Conservation (phyloP, 1,140 invertebrate genomes). For the Drosophila obscura region DNA sequence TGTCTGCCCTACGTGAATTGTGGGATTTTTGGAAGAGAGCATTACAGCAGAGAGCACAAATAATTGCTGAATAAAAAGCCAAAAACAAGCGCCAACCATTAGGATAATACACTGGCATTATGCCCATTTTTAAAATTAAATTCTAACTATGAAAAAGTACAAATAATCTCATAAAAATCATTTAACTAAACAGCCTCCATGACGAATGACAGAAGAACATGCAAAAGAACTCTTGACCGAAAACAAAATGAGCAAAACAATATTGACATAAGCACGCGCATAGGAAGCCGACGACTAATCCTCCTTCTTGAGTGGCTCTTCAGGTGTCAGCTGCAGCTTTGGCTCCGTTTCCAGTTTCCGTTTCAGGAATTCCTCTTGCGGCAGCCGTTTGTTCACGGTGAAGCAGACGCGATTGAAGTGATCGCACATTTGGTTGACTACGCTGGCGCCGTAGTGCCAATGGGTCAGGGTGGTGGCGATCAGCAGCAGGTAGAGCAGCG, state of each 20-base stretch:
- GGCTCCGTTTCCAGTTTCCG: neutral
- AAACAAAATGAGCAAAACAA: slow-evolving; percentile 1
- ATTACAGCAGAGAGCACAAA: slow-evolving; percentile 26
- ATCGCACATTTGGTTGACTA: slow-evolving; percentile 86
- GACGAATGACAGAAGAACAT: slow-evolving; percentile 32
- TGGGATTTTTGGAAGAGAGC: slow-evolving; percentile 44
- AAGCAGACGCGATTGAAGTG: slow-evolving; percentile 83
- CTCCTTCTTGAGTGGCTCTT: slow-evolving; percentile 33
- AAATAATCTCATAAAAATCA: slow-evolving; percentile 55
- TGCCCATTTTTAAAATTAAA: slow-evolving; percentile 19
- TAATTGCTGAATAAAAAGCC: slow-evolving; percentile 21
- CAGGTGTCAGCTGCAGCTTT: neutral
- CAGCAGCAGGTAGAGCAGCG: slow-evolving; percentile 90
- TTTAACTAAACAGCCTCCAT: slow-evolving; percentile 58
- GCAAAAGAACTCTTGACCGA: slow-evolving; percentile 26
- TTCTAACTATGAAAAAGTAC: slow-evolving; percentile 50
- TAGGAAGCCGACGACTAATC: slow-evolving; percentile 20
- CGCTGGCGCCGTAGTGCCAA: slow-evolving; percentile 95
- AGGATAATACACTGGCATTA: slow-evolving; percentile 27
- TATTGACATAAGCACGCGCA: slow-evolving; percentile 16
- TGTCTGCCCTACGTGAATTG: neutral
- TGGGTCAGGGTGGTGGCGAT: slow-evolving; percentile 90
- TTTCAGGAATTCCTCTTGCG: slow-evolving; percentile 10
- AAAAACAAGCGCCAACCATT: slow-evolving; percentile 14
- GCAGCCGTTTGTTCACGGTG: slow-evolving; percentile 65